A percentile compares a stretch with the other conserved stretches of the same genome.
phyloP scores from a whole-genome alignment of 2,113 vertebrate genomes.

The Tragelaphus scriptus region DNA sequence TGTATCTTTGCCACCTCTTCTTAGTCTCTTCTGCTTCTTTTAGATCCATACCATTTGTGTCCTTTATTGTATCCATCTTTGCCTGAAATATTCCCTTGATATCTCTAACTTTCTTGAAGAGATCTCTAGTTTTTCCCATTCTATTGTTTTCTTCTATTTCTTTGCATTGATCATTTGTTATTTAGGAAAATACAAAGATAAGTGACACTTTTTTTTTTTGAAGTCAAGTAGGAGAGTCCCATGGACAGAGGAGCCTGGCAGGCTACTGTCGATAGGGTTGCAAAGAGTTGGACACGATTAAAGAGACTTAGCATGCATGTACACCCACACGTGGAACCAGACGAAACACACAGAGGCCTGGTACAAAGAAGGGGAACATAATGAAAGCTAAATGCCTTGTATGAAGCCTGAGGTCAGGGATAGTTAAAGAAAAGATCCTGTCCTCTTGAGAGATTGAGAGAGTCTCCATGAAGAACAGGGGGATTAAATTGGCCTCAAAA shows the following conservation, averaged over 20 bases:
- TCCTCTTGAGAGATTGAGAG: background rate
- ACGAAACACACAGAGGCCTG: background rate
- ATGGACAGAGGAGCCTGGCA: background rate
- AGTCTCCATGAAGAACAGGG: background rate
- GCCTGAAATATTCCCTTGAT: background rate
- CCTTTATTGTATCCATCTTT: background rate
- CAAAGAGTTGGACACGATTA: background rate
- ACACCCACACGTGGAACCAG: rapidly evolving
- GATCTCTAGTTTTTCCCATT: background rate
- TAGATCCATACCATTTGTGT: background rate
- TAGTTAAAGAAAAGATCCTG: background rate
- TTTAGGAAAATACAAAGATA: background rate
- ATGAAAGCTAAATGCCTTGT: background rate
- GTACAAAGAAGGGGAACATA: background rate
- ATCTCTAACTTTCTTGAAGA: background rate
- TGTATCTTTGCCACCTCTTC: background rate
- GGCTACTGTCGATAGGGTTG: background rate
- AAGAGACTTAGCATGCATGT: background rate
- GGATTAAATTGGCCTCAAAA: background rate
- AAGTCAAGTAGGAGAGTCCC: background rate
- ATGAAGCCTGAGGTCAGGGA: background rate
- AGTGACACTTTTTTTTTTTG: background rate
- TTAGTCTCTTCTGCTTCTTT: background rate
- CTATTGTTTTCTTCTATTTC: background rate
- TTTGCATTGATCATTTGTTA: background rate